A percentile compares a stretch with the other conserved stretches of the same genome.
Evolutionary conservation across 2,113 vertebrate species (phyloP).

Genomic region (Sus scrofa): DNA sequence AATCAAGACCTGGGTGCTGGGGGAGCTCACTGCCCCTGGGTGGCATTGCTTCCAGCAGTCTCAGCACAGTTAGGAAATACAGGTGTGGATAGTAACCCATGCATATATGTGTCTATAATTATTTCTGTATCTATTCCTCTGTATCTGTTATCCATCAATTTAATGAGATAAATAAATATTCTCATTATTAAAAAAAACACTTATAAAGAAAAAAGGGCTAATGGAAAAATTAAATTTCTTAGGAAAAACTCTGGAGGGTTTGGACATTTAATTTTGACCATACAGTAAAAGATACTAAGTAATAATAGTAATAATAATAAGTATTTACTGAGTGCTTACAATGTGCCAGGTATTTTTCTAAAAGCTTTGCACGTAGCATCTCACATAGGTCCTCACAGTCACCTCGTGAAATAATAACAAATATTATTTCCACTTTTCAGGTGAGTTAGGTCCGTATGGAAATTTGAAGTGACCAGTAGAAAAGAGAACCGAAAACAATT

Average conservation of each 20-base stretch:
- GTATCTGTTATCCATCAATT: neutral
- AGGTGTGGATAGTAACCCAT: neutral
- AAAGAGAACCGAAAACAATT: neutral
- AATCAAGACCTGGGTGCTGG: neutral
- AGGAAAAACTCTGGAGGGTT: conserved; percentile 10
- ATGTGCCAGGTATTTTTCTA: neutral
- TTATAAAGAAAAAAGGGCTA: conserved; percentile 37
- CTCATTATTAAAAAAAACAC: neutral
- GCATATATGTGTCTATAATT: neutral
- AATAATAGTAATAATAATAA: neutral
- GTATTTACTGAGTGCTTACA: neutral
- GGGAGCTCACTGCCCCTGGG: no score
- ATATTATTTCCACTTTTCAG: neutral
- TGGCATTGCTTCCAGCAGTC: neutral
- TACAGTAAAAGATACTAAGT: neutral
- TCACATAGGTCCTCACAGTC: neutral
- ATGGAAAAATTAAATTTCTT: neutral
- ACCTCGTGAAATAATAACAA: neutral
- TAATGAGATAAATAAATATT: neutral
- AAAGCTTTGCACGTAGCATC: neutral
- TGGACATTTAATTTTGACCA: neutral
- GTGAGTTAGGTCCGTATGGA: neutral
- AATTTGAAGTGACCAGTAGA: neutral
- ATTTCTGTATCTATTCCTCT: neutral
- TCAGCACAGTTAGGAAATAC: neutral